phyloP scores from a whole-genome alignment of 1,140 invertebrate species.

The Lasioglossum baleicum region DNA sequence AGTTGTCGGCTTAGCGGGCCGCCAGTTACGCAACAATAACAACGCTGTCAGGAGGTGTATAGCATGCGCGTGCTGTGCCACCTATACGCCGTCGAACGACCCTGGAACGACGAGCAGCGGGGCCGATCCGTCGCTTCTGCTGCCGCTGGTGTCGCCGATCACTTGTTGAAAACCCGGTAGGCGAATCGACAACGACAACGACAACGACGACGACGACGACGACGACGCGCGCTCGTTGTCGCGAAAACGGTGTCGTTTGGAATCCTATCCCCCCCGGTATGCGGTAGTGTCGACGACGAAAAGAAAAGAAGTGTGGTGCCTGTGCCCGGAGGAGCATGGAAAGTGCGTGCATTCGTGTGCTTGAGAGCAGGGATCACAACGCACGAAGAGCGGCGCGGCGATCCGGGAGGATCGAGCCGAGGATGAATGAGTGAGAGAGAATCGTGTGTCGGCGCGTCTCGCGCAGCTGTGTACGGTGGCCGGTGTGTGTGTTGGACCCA shows the following conservation, averaged over 20 bases:
- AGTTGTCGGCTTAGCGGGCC: constrained; percentile 50
- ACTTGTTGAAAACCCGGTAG: constrained; percentile 57
- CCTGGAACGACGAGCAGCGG: constrained; percentile 48
- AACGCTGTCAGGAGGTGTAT: constrained; percentile 65
- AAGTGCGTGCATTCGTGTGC: constrained; percentile 20
- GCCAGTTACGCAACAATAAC: constrained; percentile 72
- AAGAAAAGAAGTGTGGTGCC: too few species aligned
- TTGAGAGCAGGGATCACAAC: constrained; percentile 24
- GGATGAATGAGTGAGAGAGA: constrained; percentile 14
- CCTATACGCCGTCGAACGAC: constrained; percentile 54
- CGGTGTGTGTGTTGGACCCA: too few species aligned
- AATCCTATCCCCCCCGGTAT: too few species aligned
- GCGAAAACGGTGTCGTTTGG: background rate
- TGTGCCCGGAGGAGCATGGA: constrained; percentile 1
- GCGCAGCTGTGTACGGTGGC: too few species aligned
- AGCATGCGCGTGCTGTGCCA: constrained; percentile 57
- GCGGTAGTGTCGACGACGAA: too few species aligned
- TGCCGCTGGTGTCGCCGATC: constrained; percentile 38
- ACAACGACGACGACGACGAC: too few species aligned
- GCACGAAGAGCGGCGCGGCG: constrained; percentile 25
- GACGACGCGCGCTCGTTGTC: constrained; percentile 20
- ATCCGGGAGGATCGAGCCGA: constrained; percentile 16
- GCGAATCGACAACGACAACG: background rate
- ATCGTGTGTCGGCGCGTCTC: background rate
- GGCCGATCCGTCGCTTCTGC: constrained; percentile 26